Base-by-base conservation (phyloP, 2,888 invertebrate genomes). In the Anagyrus pseudococci region DNA sequence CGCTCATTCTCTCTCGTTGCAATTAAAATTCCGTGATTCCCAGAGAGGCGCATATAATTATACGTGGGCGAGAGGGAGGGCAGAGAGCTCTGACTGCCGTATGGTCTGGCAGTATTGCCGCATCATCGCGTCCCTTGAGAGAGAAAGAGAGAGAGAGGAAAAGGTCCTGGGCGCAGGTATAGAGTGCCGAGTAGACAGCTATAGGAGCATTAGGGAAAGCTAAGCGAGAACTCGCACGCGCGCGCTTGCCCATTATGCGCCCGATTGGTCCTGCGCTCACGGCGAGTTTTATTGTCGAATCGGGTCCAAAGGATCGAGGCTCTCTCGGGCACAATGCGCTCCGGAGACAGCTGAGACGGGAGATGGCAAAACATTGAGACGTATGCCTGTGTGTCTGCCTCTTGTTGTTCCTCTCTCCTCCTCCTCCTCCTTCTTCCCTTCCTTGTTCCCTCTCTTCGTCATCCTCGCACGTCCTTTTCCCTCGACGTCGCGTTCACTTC, bases 301-400 rank as follows among this genome's bases (percentile, higher is more conserved):
- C 67, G 60, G 58, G n/a, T n/a, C n/a, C n/a, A n/a, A n/a, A 40
- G 50, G 26, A 23, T 58, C 43, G 49, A 37, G 22, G 41, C 17
- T 50, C 40, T 23, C 25, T 13, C 40, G 15, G 19, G 33, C 22
- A 26, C 26, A 25, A 33, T 22, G 20, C 10, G 47, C 33, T 2
- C 33, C 33, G 29, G 8, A 10, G 73, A 73, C 79, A 79, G 79
- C 79, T 80, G 79, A 79, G 76, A 72, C 77, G 59, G 74, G 69
- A 73, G 69, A 71, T 46, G 46, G 46, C 22, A 46, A 79, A 80
- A 79, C 79, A 79, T 79, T 79, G 77, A 79, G 79, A 80, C 78
- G 72, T 76, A 73, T 75, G 74, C n/a, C n/a, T n/a, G n/a, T n/a
- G n/a, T n/a, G 6, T 73, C 62, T 76, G 75, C 78, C 78, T 77